phyloP scores from a whole-genome alignment of 64 coral and sea anemone species.

The Trachythela sp. region DNA sequence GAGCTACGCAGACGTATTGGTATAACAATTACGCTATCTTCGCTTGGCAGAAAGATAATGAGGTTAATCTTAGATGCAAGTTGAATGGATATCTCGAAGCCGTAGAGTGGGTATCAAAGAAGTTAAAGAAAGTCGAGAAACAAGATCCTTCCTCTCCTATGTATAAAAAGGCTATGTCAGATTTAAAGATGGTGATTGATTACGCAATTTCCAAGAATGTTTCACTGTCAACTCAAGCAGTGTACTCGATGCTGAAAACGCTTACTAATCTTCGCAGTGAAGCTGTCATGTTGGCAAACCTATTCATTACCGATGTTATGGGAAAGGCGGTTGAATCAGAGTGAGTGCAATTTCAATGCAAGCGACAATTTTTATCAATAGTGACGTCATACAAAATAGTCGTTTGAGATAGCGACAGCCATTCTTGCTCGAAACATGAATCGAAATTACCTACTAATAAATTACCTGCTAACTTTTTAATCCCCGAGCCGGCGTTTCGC shows the following conservation, averaged over 20 bases:
- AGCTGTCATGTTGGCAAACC: not conserved
- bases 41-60: slow-evolving; percentile 35
- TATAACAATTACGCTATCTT: slow-evolving; percentile 20
- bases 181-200: not conserved
- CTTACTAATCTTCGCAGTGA: not conserved
- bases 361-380: not conserved
- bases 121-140: not conserved
- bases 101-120: not conserved
- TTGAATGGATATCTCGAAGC: not conserved
- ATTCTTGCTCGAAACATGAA: no score
- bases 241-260: not conserved
- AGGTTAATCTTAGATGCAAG: not conserved
- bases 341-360: not conserved
- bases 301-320: not conserved
- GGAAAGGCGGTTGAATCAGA: not conserved
- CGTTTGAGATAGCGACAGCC: no score
- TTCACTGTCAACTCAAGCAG: not conserved
- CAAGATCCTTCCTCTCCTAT: not conserved
- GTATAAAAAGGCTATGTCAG: not conserved
- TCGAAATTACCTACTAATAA: no score
- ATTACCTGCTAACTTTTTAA: no score
- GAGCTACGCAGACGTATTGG: slow-evolving; percentile 36
- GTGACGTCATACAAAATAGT: no score
- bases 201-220: slow-evolving; percentile 4
- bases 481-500: no score